phyloP scores from a whole-genome alignment of 92 coral and sea anemone species.

The Pocillopora meandrina region DNA sequence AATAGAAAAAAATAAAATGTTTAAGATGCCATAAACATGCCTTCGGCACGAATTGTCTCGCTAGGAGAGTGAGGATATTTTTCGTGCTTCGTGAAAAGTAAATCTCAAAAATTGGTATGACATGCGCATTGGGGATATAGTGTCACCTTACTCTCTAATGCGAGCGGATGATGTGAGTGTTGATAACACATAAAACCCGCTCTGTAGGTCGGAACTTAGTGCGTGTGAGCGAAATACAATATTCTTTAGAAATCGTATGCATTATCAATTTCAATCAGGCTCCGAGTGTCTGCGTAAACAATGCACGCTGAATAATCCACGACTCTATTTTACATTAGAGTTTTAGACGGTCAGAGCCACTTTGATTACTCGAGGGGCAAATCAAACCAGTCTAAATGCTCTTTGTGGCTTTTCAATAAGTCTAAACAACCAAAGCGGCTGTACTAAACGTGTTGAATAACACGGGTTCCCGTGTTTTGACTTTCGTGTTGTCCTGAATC shows the following conservation, averaged over 20 bases:
- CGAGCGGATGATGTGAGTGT: conserved; percentile 1
- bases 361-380: conserved; percentile 65
- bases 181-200: conserved; percentile 26
- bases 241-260: conserved; percentile 9
- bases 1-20: conserved; percentile 4
- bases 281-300: conserved; percentile 55
- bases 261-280: conserved; percentile 41
- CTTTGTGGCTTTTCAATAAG: conserved; percentile 71
- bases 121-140: conserved; percentile 14
- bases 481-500: background rate
- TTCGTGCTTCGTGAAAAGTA: background rate
- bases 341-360: conserved; percentile 45
- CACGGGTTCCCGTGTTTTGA: background rate
- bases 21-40: background rate
- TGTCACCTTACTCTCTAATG: conserved; percentile 6
- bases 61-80: background rate
- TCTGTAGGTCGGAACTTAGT: conserved; percentile 31
- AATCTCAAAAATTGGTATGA: background rate
- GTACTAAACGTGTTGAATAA: conserved; percentile 33
- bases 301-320: conserved; percentile 51
- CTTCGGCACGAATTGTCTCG: background rate
- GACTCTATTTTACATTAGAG: conserved; percentile 64
- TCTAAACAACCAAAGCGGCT: conserved; percentile 65
- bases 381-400: conserved; percentile 76
- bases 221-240: conserved; percentile 46